These are phyloP conservation scores for Chanos chanos DNA, from an alignment of 2,797 vertebrate genomes.

Conservation along the genomic window DNA sequence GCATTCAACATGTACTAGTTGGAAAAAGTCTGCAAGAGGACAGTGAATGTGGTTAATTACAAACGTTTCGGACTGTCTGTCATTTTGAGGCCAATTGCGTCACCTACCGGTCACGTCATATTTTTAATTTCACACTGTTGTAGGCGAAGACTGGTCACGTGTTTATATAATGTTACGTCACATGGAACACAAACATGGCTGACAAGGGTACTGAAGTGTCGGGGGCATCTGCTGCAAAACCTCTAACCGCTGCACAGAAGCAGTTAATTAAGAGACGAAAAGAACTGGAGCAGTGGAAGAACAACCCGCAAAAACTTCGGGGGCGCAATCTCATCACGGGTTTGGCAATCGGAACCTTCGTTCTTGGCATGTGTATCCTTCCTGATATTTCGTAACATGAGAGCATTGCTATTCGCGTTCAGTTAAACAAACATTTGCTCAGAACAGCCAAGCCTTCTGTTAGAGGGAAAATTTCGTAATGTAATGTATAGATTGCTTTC, in stretches of 20 bases:
- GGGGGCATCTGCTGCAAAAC: not conserved
- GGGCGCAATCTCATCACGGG: conserved; percentile 16
- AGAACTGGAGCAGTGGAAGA: conserved; percentile 4
- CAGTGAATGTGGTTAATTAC: no score
- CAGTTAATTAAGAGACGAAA: not conserved
- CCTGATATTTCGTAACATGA: not conserved
- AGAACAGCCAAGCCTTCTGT: no score
- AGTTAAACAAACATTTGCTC: no score
- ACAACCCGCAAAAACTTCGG: conserved; percentile 7
- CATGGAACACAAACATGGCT: conserved; percentile 12
- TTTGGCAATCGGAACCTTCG: conserved; percentile 27
- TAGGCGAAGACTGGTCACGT: not conserved
- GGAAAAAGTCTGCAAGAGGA: no score
- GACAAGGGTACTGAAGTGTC: not conserved
- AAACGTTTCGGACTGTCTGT: no score
- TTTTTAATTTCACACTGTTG: no score
- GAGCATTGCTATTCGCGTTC: not conserved
- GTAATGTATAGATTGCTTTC: no score
- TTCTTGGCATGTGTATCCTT: conserved; percentile 33
- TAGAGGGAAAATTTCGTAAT: no score
- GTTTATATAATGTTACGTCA: not conserved
- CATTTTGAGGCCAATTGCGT: no score
- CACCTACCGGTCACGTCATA: no score
- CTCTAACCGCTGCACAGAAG: conserved; percentile 5
- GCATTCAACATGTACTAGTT: no score